These are phyloP conservation scores for Dasyprocta punctata DNA, from an alignment of 2,113 vertebrate genomes.

Conservation along the genomic window DNA sequence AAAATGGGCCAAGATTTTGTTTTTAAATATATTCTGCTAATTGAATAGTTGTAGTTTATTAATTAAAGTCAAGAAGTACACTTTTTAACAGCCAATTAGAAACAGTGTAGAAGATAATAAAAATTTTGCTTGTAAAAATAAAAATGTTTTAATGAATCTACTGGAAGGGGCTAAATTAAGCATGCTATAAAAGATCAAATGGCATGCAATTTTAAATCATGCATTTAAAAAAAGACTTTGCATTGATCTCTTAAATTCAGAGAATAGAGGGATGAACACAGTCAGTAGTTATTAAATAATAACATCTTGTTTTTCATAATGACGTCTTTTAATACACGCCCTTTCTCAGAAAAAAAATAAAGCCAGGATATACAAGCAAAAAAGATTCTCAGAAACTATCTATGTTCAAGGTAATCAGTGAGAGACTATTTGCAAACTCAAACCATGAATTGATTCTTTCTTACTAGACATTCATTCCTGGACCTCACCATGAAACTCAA, in stretches of 20 bases:
- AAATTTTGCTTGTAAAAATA: slow-evolving; percentile 37
- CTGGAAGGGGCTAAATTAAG: background rate
- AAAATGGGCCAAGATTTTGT: slow-evolving; percentile 68
- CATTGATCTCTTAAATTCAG: slow-evolving; percentile 35
- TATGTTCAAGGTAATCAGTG: background rate
- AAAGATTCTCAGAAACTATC: background rate
- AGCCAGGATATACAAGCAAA: background rate
- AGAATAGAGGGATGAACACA: background rate
- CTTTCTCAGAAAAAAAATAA: background rate
- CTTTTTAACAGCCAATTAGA: slow-evolving; percentile 44
- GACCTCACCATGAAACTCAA: background rate
- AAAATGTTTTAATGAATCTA: slow-evolving; percentile 32
- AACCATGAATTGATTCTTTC: background rate
- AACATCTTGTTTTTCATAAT: background rate
- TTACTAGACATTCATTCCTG: fast-evolving
- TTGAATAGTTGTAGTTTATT: slow-evolving; percentile 63
- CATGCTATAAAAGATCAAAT: slow-evolving; percentile 20
- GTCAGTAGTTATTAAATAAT: slow-evolving; percentile 5
- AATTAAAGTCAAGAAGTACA: slow-evolving; percentile 48
- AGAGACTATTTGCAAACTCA: fast-evolving
- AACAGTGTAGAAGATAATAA: background rate
- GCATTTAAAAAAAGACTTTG: background rate
- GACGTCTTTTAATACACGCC: background rate
- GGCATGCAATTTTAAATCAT: background rate
- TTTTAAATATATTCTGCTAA: slow-evolving; percentile 73